Evolutionary conservation across 2,888 invertebrate species (phyloP).

Genomic region (Perithous albicinctus): DNA sequence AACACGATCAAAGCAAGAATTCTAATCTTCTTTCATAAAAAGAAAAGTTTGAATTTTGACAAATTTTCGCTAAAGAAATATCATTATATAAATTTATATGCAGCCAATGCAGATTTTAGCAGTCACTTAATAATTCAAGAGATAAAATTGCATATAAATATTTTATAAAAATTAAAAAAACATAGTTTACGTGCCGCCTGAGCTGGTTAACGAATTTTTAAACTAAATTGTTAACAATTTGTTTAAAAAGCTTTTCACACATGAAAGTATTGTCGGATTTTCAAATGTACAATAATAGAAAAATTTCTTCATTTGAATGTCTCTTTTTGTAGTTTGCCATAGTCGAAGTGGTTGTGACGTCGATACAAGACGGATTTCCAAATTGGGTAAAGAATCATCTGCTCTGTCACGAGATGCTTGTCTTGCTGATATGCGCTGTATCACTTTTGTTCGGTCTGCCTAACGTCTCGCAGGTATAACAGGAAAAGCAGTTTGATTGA

Average conservation of each 20-base stretch:
- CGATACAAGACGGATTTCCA: conserved; percentile 96
- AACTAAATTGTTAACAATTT: neutral
- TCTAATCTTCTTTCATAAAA: too few relatives aligned
- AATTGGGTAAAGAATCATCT: conserved; percentile 93
- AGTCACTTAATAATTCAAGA: neutral
- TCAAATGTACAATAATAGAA: neutral
- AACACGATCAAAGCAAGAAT: too few relatives aligned
- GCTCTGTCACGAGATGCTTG: conserved; percentile 94
- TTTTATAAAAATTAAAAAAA: neutral
- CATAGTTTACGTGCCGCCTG: neutral
- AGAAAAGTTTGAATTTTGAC: neutral
- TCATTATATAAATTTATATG: too few relatives aligned
- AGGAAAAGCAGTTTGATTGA: neutral
- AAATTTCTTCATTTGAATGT: neutral
- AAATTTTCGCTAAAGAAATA: neutral
- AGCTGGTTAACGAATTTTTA: too few relatives aligned
- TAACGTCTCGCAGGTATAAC: conserved; percentile 91
- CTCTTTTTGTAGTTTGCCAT: conserved; percentile 92
- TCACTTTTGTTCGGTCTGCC: conserved; percentile 95
- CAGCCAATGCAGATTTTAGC: too few relatives aligned
- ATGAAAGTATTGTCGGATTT: neutral
- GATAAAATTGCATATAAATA: too few relatives aligned
- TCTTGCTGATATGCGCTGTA: conserved; percentile 92
- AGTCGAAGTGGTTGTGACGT: conserved; percentile 97
- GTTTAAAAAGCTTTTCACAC: neutral